Evolutionary conservation across 2,797 vertebrate genomes (phyloP).

Genomic region (Dipus sagitta): DNA sequence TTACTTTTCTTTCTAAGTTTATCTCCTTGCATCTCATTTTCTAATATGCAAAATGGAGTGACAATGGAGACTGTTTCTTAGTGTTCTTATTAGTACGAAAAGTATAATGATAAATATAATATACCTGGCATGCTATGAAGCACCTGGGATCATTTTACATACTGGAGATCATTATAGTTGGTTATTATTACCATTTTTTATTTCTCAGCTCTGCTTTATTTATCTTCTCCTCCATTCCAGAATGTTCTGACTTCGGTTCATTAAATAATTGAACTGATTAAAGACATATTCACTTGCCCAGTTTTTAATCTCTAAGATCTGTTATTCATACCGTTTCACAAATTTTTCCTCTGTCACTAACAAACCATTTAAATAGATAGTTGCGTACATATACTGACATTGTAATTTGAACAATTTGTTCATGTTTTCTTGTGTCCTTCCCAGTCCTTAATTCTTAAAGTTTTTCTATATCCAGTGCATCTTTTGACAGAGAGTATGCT

Average conservation of each 20-base stretch:
- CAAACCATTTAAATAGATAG: neutral
- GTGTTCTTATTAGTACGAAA: neutral
- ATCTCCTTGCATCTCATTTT: neutral
- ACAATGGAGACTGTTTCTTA: neutral
- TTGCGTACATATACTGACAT: neutral
- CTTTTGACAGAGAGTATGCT: slow-evolving; percentile 74
- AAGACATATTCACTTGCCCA: neutral
- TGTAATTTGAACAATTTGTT: slow-evolving; percentile 17
- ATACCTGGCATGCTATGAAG: neutral
- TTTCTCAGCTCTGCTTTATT: neutral
- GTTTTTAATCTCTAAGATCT: neutral
- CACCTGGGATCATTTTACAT: neutral
- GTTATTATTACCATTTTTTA: neutral
- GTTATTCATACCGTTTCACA: neutral
- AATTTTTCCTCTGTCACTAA: neutral
- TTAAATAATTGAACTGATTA: neutral
- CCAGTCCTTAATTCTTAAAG: slow-evolving; percentile 63
- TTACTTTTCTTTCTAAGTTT: neutral
- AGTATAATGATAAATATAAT: neutral
- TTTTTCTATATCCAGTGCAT: slow-evolving; percentile 72
- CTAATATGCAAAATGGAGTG: neutral
- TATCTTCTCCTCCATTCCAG: slow-evolving; percentile 4
- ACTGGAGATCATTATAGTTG: neutral
- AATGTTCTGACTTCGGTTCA: slow-evolving; percentile 10
- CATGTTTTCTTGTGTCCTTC: slow-evolving; percentile 55